phyloP scores from a whole-genome alignment of 2,797 vertebrate genomes.

The Tapera naevia region DNA sequence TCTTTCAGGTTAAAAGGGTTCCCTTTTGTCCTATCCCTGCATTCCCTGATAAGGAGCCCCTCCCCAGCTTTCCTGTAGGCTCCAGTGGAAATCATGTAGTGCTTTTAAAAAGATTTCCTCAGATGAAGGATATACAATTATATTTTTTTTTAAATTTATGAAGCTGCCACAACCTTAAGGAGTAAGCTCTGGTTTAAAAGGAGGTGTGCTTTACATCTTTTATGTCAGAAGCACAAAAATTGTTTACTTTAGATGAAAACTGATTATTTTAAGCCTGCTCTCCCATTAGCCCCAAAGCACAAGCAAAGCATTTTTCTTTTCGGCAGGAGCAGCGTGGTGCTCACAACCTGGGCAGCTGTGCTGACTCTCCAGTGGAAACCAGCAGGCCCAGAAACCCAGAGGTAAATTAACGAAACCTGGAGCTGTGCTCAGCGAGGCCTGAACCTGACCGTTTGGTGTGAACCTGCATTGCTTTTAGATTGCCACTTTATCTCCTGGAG shows the following conservation, averaged over 20 bases:
- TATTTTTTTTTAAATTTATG: neutral
- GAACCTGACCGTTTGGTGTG: neutral
- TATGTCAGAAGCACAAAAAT: slow-evolving; percentile 9
- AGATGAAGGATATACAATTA: neutral
- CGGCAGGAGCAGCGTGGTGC: neutral
- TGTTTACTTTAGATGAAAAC: slow-evolving; percentile 47
- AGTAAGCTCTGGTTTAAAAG: slow-evolving; percentile 13
- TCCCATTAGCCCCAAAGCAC: slow-evolving; percentile 27
- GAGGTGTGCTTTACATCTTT: slow-evolving; percentile 34
- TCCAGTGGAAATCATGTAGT: no score
- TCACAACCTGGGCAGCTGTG: neutral
- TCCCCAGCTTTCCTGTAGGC: no score
- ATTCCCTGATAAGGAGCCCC: no score
- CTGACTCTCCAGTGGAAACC: neutral
- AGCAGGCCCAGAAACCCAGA: neutral
- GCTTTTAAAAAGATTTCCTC: neutral
- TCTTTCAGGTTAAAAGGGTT: no score
- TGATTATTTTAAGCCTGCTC: slow-evolving; percentile 47
- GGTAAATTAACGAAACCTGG: no score
- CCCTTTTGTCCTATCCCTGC: no score
- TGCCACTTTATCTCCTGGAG: neutral
- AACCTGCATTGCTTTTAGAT: neutral
- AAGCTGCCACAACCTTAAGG: slow-evolving; percentile 2
- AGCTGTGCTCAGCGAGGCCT: neutral
- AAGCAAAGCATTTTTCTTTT: slow-evolving; percentile 52